Percentiles rank a stretch among this genome's conserved stretches.
phyloP scores from a whole-genome alignment of 2,113 vertebrate species.

The Pithys albifrons region DNA sequence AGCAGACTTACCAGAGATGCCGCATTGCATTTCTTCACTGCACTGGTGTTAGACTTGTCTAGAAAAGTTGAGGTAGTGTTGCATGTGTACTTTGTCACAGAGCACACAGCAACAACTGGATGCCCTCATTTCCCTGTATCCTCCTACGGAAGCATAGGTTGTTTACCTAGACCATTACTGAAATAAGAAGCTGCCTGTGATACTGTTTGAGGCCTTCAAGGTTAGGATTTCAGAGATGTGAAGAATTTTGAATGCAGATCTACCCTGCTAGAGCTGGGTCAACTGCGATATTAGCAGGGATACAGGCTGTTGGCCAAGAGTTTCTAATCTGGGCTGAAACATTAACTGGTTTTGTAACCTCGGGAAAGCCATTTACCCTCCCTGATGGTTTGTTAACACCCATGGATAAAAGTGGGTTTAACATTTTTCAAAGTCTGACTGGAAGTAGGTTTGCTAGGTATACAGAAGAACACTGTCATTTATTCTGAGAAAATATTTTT shows the following conservation, averaged over 20 bases:
- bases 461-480: not conserved
- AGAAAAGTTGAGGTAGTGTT: not conserved
- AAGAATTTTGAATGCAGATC: not conserved
- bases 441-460: constrained; percentile 16
- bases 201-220: not conserved
- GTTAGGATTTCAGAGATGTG: not conserved
- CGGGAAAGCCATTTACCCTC: not conserved
- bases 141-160: not conserved
- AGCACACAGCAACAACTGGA: not conserved
- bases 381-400: not conserved
- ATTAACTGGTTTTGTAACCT: constrained; percentile 10
- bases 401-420: constrained; percentile 14
- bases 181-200: not conserved
- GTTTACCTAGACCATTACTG: not conserved
- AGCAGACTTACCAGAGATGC: not conserved
- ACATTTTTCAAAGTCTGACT: constrained; percentile 10
- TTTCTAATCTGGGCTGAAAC: constrained; percentile 15
- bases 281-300: not conserved
- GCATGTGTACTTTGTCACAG: no score
- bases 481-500: not conserved
- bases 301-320: not conserved
- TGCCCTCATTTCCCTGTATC: not conserved
- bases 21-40: not conserved
- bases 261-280: not conserved
- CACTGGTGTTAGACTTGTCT: not conserved